phyloP scores from a whole-genome alignment of 2,797 vertebrate species.

The Tragopan temminckii region DNA sequence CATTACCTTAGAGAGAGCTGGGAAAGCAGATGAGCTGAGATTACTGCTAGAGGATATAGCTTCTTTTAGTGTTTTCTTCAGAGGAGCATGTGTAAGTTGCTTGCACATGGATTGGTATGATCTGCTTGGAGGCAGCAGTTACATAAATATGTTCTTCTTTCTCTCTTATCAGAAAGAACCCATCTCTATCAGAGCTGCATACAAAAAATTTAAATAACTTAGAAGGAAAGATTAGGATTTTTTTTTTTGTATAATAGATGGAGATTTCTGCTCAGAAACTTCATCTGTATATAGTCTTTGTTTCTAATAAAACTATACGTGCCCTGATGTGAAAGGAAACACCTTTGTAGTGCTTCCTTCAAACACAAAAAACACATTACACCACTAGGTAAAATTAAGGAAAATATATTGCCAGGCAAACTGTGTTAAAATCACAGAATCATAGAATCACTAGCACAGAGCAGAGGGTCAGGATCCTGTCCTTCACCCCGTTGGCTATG shows the following conservation, averaged over 20 bases:
- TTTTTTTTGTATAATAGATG: background rate
- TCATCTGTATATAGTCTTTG: background rate
- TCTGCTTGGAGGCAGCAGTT: background rate
- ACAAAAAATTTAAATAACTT: background rate
- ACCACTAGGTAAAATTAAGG: background rate
- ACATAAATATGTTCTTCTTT: background rate
- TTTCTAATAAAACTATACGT: background rate
- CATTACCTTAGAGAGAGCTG: background rate
- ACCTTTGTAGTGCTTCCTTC: background rate
- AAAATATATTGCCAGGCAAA: background rate
- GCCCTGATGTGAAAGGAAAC: background rate
- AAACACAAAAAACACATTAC: background rate
- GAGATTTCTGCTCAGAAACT: background rate
- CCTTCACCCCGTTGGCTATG: no score
- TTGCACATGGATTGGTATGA: background rate
- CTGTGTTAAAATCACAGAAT: background rate
- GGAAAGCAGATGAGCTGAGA: background rate
- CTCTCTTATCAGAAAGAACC: background rate
- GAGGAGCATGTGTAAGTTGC: background rate
- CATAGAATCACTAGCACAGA: background rate
- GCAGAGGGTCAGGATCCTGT: no score
- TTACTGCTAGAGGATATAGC: accelerated
- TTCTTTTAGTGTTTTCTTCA: background rate
- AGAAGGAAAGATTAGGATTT: background rate
- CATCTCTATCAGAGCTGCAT: background rate